Evolutionary conservation across 2,797 vertebrate species (phyloP).

Genomic region (Dendrocincla tyrannina): DNA sequence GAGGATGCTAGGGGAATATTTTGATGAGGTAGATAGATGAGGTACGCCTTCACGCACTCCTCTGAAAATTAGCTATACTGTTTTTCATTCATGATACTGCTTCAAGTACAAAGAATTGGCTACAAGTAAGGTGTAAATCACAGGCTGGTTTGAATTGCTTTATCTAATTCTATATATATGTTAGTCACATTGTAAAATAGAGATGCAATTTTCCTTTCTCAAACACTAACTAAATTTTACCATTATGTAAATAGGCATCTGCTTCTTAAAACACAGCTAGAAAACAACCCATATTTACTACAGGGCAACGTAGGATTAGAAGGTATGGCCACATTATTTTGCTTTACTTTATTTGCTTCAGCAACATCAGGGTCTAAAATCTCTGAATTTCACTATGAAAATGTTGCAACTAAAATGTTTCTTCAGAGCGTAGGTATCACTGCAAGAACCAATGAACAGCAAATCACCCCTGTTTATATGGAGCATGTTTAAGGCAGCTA

Average conservation of each 20-base stretch:
- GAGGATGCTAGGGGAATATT: conserved; percentile 50
- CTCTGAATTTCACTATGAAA: not conserved
- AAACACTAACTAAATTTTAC: conserved; percentile 67
- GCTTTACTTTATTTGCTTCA: conserved; percentile 55
- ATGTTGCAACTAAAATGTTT: not conserved
- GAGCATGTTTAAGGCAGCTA: not conserved
- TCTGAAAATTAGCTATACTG: conserved; percentile 53
- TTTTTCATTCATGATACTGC: conserved; percentile 51
- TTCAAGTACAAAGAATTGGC: conserved; percentile 43
- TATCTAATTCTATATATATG: conserved; percentile 65
- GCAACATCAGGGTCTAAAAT: conserved; percentile 14
- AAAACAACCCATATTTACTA: conserved; percentile 57
- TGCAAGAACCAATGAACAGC: not conserved
- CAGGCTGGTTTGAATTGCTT: conserved; percentile 53
- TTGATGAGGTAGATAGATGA: conserved; percentile 2
- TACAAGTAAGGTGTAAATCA: conserved; percentile 66
- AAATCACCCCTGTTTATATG: not conserved
- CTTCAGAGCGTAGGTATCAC: not conserved
- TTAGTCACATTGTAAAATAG: conserved; percentile 65
- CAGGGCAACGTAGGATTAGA: conserved; percentile 57
- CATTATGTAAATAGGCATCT: conserved; percentile 77
- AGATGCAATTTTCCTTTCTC: conserved; percentile 70
- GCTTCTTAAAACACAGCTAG: conserved; percentile 66
- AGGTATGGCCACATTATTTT: conserved; percentile 49
- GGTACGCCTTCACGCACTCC: not conserved